Conservation (phyloP, 2,888 invertebrate species). For the Lochmaea capreae region DNA sequence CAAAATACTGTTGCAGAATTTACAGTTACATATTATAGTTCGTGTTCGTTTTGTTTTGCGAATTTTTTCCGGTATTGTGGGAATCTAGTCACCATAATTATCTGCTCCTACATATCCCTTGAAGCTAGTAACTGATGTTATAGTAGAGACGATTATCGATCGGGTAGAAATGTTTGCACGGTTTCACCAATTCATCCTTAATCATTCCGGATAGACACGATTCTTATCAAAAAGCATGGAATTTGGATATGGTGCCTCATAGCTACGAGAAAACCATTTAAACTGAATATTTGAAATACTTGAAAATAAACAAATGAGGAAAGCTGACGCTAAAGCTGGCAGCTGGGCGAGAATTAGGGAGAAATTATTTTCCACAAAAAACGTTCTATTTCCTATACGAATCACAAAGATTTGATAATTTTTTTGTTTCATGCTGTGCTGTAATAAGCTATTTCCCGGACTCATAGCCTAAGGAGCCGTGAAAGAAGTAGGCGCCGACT, state of each 20-base stretch:
- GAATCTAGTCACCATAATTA: constrained; percentile 30
- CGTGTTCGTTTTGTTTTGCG: constrained; percentile 28
- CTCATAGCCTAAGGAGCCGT: too few species aligned
- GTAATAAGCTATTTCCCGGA: too few species aligned
- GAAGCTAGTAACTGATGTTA: constrained; percentile 29
- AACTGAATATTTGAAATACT: too few species aligned
- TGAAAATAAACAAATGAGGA: too few species aligned
- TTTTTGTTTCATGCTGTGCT: too few species aligned
- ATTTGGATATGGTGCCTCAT: neutral
- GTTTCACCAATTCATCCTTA: neutral
- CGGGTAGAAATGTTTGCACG: neutral
- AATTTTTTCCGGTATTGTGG: constrained; percentile 27
- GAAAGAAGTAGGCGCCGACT: too few species aligned
- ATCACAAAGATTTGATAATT: too few species aligned
- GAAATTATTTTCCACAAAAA: too few species aligned
- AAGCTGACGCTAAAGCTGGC: too few species aligned
- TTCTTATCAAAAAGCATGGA: neutral
- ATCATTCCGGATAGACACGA: neutral
- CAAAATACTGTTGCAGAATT: constrained; percentile 19
- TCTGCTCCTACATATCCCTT: constrained; percentile 30
- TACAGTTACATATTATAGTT: constrained; percentile 20
- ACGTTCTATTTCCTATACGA: too few species aligned
- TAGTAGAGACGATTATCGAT: constrained; percentile 12
- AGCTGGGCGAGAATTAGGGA: too few species aligned
- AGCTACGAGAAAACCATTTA: neutral